phyloP scores from a whole-genome alignment of 1,140 invertebrate species.

The Bombus sibiricus region DNA sequence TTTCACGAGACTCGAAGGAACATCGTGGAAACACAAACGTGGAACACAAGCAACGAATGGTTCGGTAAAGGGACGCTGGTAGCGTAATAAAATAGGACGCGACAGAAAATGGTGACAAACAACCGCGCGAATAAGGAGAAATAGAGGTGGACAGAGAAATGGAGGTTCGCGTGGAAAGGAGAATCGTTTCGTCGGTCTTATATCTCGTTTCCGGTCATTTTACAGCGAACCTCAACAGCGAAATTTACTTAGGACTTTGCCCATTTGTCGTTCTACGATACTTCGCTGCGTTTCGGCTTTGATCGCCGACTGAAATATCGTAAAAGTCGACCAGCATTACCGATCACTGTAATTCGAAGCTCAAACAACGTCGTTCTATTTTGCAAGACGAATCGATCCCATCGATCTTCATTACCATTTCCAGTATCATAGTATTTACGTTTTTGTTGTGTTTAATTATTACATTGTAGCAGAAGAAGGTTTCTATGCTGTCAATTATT shows the following conservation, averaged over 20 bases:
- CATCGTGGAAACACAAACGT: neutral
- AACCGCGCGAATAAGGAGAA: conserved; percentile 24
- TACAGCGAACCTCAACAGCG: conserved; percentile 39
- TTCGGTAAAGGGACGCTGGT: neutral
- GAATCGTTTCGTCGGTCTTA: conserved; percentile 9
- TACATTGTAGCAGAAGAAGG: too few relatives aligned
- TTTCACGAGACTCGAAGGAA: neutral
- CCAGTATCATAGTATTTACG: too few relatives aligned
- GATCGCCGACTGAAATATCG: conserved; percentile 8
- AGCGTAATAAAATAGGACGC: neutral
- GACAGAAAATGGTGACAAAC: conserved; percentile 1
- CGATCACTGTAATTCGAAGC: conserved; percentile 11
- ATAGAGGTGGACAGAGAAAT: conserved; percentile 29
- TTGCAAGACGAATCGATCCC: neutral
- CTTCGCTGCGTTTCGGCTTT: neutral
- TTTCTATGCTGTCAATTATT: too few relatives aligned
- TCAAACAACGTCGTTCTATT: neutral
- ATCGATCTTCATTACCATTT: neutral
- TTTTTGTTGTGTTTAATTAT: too few relatives aligned
- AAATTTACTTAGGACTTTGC: conserved; percentile 63
- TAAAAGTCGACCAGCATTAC: neutral
- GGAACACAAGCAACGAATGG: neutral
- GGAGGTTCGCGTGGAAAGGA: neutral
- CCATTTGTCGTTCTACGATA: conserved; percentile 18
- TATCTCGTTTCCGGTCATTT: conserved; percentile 45